Evolutionary conservation across 2,113 vertebrate genomes (phyloP).

Genomic region (Nansenia antarctica): DNA sequence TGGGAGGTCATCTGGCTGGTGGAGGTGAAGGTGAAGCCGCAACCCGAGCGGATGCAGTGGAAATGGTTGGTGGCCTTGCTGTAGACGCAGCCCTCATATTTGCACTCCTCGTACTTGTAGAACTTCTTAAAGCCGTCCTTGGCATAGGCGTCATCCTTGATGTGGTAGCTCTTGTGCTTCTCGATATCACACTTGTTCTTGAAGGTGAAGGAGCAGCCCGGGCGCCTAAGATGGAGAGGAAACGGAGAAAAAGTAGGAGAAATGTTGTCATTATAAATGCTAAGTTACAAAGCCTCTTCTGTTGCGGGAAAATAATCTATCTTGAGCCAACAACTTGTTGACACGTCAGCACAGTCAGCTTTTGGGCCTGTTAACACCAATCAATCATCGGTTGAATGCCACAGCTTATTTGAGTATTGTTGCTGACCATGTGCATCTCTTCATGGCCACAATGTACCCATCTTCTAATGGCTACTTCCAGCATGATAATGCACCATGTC

Average conservation of each 20-base stretch:
- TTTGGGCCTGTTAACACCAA: too few relatives aligned
- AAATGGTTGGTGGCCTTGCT: conserved; percentile 99
- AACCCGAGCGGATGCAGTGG: conserved; percentile 97
- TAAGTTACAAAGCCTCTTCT: neutral
- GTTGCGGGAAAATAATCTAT: too few relatives aligned
- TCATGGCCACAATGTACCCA: too few relatives aligned
- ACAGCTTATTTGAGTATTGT: too few relatives aligned
- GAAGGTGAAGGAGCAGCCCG: conserved; percentile 96
- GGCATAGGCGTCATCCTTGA: conserved; percentile 98
- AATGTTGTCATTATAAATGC: neutral
- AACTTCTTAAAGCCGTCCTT: conserved; percentile 99
- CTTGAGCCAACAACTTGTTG: too few relatives aligned
- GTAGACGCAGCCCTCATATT: conserved; percentile 98
- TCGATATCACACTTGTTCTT: conserved; percentile 99
- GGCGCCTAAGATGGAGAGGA: conserved; percentile 76
- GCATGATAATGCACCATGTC: too few relatives aligned
- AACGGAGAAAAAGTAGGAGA: neutral
- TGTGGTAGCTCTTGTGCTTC: conserved; percentile 99
- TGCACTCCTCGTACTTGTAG: conserved; percentile 99
- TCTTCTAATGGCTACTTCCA: too few relatives aligned
- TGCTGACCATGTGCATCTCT: too few relatives aligned
- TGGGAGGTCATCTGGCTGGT: conserved; percentile 99
- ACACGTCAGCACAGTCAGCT: too few relatives aligned
- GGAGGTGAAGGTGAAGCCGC: conserved; percentile 99
- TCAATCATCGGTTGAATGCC: too few relatives aligned